Conservation (phyloP, 1,140 invertebrate species). For the Caenorhabditis remanei region DNA sequence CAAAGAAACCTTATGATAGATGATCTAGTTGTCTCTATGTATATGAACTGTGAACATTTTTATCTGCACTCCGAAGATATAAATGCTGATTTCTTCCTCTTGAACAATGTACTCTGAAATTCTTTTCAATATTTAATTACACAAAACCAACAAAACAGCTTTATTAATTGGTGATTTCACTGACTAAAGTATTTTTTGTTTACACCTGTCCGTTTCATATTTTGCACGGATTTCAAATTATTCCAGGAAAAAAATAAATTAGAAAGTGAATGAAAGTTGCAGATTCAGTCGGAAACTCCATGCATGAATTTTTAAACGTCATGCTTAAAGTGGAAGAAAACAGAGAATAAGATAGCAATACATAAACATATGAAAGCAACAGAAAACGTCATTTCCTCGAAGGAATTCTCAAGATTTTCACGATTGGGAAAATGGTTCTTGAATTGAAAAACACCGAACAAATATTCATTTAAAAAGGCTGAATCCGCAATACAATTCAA, state of each 20-base stretch:
- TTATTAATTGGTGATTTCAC: too few relatives aligned
- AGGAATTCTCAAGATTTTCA: neutral
- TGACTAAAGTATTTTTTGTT: too few relatives aligned
- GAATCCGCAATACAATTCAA: too few relatives aligned
- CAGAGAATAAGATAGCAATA: neutral
- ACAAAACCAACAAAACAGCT: neutral
- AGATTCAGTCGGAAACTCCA: constrained; percentile 18
- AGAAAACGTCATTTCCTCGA: neutral
- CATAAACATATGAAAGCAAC: neutral
- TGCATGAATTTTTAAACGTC: constrained; percentile 26
- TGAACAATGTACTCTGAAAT: too few relatives aligned
- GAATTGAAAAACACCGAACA: neutral
- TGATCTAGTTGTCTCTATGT: too few relatives aligned
- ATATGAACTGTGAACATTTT: too few relatives aligned
- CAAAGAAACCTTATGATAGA: too few relatives aligned
- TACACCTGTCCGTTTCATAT: neutral
- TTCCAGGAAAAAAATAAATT: neutral
- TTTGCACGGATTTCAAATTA: neutral
- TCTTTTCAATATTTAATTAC: neutral
- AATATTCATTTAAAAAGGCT: too few relatives aligned
- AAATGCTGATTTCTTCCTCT: too few relatives aligned
- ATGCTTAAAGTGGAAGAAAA: neutral
- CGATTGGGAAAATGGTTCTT: neutral
- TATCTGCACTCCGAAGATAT: too few relatives aligned
- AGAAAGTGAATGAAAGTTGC: neutral